Evolutionary conservation across 2,113 vertebrate genomes (phyloP).

Genomic region (Typhlomys cinereus): DNA sequence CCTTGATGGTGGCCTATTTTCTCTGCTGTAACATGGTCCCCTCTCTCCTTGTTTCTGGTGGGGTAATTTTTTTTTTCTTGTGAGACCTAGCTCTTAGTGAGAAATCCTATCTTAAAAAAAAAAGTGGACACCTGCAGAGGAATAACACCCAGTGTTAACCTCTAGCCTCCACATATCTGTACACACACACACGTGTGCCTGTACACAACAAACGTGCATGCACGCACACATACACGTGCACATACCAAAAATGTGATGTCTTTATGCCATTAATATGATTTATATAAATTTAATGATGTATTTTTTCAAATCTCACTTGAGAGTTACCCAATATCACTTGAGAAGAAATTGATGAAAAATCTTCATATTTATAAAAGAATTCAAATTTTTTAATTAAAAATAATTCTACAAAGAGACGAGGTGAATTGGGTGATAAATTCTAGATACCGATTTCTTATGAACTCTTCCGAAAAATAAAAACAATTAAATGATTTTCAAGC

Average conservation of each 20-base stretch:
- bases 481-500: not conserved
- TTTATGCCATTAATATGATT: not conserved
- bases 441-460: not conserved
- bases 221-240: not conserved
- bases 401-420: not conserved
- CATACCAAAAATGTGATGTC: not conserved
- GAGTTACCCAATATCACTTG: not conserved
- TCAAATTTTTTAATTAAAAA: not conserved
- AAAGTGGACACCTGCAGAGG: not conserved
- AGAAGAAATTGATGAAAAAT: not conserved
- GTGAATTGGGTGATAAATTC: not conserved
- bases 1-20: too few species aligned
- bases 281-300: not conserved
- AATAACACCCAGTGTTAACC: not conserved
- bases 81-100: too few species aligned
- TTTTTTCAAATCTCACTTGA: too few species aligned
- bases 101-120: not conserved
- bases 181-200: not conserved
- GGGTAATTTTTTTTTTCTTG: too few species aligned
- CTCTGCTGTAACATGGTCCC: too few species aligned
- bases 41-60: too few species aligned
- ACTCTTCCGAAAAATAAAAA: not conserved
- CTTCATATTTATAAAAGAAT: not conserved
- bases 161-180: too few species aligned
- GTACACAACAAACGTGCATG: not conserved